These are phyloP conservation scores for Coregonus suidteri DNA, from an alignment of 2,797 vertebrate genomes.

Conservation along the genomic window DNA sequence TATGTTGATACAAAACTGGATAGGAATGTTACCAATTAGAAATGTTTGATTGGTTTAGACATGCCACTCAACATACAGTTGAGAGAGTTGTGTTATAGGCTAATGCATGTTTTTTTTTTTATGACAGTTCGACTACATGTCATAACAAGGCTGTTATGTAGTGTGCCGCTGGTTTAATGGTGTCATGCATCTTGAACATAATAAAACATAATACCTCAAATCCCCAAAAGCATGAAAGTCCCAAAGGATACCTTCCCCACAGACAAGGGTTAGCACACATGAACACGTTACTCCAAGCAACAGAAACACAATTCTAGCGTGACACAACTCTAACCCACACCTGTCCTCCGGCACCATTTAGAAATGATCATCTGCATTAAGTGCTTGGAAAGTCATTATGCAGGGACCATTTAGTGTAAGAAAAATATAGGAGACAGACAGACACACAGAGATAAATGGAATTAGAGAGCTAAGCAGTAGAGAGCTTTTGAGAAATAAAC, in stretches of 20 bases:
- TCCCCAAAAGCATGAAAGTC: background rate
- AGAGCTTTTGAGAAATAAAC: background rate
- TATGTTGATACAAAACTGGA: background rate
- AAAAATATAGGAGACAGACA: background rate
- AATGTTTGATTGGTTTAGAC: too few species aligned
- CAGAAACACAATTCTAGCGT: background rate
- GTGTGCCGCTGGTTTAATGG: background rate
- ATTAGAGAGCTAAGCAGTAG: background rate
- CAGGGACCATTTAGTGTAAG: background rate
- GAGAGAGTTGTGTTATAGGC: background rate
- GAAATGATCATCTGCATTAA: background rate
- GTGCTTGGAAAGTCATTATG: background rate
- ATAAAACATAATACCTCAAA: background rate
- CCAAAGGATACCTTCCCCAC: background rate
- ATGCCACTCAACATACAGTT: too few species aligned
- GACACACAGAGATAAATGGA: background rate
- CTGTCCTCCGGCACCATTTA: background rate
- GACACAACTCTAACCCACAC: background rate
- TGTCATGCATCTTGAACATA: background rate
- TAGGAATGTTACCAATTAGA: too few species aligned
- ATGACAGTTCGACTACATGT: background rate
- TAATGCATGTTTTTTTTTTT: background rate
- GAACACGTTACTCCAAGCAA: background rate
- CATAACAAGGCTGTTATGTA: background rate
- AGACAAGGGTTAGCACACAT: background rate